These are phyloP conservation scores for Tenthredo amoena DNA, from an alignment of 2,888 invertebrate species.

Conservation along the genomic window DNA sequence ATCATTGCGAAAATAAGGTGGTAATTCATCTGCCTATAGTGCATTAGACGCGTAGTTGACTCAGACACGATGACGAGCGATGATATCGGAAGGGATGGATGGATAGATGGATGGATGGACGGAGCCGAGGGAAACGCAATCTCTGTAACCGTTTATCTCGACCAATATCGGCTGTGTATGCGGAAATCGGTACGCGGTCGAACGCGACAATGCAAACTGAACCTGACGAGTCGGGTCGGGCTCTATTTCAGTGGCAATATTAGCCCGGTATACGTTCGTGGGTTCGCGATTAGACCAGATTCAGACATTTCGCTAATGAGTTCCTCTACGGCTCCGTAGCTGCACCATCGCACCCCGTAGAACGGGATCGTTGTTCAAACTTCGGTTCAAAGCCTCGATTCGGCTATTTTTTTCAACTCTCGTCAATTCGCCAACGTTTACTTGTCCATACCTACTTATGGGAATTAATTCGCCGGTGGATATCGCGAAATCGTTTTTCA, in stretches of 20 bases:
- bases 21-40: background rate
- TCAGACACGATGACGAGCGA: constrained; percentile 41
- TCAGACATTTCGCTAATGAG: constrained; percentile 14
- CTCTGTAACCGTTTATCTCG: constrained; percentile 46
- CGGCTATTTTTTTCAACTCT: background rate
- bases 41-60: constrained; percentile 43
- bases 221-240: constrained; percentile 26
- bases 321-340: background rate
- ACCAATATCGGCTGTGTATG: constrained; percentile 46
- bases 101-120: background rate
- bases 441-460: background rate
- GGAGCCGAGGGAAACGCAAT: constrained; percentile 31
- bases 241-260: constrained; percentile 27
- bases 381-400: background rate
- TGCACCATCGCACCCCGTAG: background rate
- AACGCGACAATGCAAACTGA: constrained; percentile 48
- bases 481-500: background rate
- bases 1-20: background rate
- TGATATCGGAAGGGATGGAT: background rate
- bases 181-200: constrained; percentile 47
- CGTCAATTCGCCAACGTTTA: background rate
- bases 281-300: background rate
- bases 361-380: background rate
- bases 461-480: background rate
- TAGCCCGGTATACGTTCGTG: background rate